Conservation (phyloP, 2,888 invertebrate species). For the Sphaeridia pumilis region DNA sequence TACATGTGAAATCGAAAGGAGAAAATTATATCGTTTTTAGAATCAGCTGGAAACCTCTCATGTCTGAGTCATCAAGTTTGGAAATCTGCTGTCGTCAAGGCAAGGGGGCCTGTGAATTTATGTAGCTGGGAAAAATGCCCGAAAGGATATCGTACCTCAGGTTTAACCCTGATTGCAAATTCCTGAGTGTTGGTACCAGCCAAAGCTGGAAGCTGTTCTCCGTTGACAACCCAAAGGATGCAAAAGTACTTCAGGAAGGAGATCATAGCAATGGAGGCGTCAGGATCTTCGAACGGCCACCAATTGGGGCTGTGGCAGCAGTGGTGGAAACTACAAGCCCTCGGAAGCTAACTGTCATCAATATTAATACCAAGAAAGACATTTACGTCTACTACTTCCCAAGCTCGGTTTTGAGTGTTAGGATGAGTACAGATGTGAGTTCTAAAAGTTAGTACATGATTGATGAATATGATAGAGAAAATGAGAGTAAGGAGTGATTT, state of each 20-base stretch:
- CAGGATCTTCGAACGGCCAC: conserved; percentile 85
- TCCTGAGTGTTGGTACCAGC: conserved; percentile 30
- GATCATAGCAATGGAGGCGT: conserved; percentile 59
- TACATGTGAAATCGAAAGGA: too few species aligned
- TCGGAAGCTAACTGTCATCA: conserved; percentile 83
- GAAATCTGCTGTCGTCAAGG: too few species aligned
- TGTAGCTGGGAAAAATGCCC: too few species aligned
- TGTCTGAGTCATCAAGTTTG: too few species aligned
- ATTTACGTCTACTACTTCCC: conserved; percentile 94
- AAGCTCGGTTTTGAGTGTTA: conserved; percentile 88
- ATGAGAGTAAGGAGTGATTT: background rate
- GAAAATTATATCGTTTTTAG: too few species aligned
- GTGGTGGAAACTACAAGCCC: conserved; percentile 84
- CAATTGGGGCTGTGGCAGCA: conserved; percentile 91
- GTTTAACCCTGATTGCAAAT: conserved; percentile 28
- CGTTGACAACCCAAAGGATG: conserved; percentile 14
- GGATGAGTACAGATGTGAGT: conserved; percentile 79
- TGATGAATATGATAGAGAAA: background rate
- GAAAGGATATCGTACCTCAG: conserved; percentile 25
- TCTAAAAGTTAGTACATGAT: background rate
- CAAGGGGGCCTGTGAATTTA: too few species aligned
- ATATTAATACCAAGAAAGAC: conserved; percentile 94
- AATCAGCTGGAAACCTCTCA: too few species aligned
- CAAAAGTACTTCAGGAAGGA: conserved; percentile 27
- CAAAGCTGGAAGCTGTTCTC: conserved; percentile 18